A percentile compares a stretch with the other conserved stretches of the same genome.
phyloP scores from a whole-genome alignment of 2,113 vertebrate genomes.

The Cranoglanis bouderius region DNA sequence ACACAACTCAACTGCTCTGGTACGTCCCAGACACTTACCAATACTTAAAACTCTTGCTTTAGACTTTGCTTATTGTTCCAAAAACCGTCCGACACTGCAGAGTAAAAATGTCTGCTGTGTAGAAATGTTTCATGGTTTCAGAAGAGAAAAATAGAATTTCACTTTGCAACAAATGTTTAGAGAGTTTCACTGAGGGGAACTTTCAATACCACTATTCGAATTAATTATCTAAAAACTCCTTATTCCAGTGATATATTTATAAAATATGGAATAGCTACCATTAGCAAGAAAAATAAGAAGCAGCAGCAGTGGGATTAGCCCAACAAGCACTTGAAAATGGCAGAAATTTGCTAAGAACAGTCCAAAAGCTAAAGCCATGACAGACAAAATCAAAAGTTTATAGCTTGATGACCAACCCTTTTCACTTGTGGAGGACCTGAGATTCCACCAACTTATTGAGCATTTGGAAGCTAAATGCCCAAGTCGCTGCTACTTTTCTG shows the following conservation, averaged over 20 bases:
- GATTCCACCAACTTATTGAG: background rate
- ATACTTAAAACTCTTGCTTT: no score
- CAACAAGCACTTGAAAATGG: background rate
- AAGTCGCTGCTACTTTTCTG: conserved; percentile 6
- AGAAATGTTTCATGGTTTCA: background rate
- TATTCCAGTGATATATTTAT: background rate
- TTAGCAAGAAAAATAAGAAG: conserved; percentile 14
- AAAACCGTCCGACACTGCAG: no score
- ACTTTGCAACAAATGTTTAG: background rate
- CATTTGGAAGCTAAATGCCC: conserved; percentile 28
- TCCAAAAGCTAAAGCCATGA: conserved; percentile 9
- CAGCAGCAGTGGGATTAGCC: background rate
- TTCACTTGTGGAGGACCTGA: conserved; percentile 7
- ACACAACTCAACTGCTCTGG: no score
- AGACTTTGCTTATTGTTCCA: no score
- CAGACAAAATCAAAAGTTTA: background rate
- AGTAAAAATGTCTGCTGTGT: background rate
- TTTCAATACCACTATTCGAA: conserved; percentile 17
- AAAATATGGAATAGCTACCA: conserved; percentile 3
- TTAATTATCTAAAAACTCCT: background rate
- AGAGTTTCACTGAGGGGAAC: background rate
- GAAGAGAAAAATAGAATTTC: background rate
- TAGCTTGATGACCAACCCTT: conserved; percentile 27
- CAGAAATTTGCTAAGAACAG: no score
- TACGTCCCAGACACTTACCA: no score